Conservation (phyloP, 2,888 invertebrate genomes). For the Lagria hirta region DNA sequence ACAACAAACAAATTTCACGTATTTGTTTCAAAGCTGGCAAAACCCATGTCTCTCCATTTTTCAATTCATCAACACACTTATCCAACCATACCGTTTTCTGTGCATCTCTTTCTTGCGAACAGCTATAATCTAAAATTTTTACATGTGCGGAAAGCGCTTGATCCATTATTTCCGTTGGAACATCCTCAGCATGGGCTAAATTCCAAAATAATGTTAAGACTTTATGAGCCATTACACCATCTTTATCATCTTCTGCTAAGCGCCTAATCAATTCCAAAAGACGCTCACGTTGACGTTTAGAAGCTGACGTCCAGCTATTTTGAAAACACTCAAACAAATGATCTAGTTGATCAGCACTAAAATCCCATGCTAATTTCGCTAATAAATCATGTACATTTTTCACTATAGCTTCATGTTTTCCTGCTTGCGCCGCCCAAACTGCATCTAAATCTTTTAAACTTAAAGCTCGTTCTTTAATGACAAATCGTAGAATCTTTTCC, state of each 20-base stretch:
- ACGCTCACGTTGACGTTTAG: slow-evolving; percentile 94
- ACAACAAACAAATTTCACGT: slow-evolving; percentile 91
- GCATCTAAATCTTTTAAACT: slow-evolving; percentile 90
- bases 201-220: slow-evolving; percentile 95
- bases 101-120: slow-evolving; percentile 90
- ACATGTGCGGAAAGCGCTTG: slow-evolving; percentile 93
- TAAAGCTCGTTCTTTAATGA: slow-evolving; percentile 90
- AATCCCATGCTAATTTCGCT: slow-evolving; percentile 97
- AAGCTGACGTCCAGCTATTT: slow-evolving; percentile 90
- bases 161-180: slow-evolving; percentile 96
- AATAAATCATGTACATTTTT: slow-evolving; percentile 96
- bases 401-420: slow-evolving; percentile 97
- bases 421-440: slow-evolving; percentile 96
- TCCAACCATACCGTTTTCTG: slow-evolving; percentile 96
- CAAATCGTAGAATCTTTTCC: slow-evolving; percentile 95
- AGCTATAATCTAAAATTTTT: slow-evolving; percentile 96
- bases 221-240: slow-evolving; percentile 98
- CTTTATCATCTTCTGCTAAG: slow-evolving; percentile 96
- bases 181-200: slow-evolving; percentile 93
- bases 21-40: slow-evolving; percentile 94
- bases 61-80: slow-evolving; percentile 92
- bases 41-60: slow-evolving; percentile 85
- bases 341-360: slow-evolving; percentile 94
- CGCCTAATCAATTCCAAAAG: slow-evolving; percentile 91
- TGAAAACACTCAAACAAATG: slow-evolving; percentile 97